Evolutionary conservation across 2,888 invertebrate species (phyloP).

Genomic region (Cheilosia variabilis): DNA sequence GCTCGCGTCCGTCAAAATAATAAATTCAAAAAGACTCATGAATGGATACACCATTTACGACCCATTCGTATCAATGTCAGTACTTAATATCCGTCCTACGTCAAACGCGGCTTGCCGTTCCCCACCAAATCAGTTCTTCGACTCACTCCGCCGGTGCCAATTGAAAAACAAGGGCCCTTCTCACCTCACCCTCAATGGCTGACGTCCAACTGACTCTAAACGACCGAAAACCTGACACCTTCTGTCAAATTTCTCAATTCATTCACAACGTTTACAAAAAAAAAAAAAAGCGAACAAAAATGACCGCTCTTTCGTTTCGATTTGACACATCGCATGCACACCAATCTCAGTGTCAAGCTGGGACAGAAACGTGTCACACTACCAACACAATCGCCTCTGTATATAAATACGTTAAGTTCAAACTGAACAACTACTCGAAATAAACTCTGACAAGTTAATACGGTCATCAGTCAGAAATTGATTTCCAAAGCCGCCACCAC

Average conservation of each 20-base stretch:
- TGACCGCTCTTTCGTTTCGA: slow-evolving; percentile 6
- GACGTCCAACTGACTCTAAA: slow-evolving; percentile 1
- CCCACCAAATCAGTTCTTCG: too few relatives aligned
- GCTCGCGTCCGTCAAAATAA: too few relatives aligned
- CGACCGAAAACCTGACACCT: not conserved
- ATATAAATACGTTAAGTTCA: slow-evolving; percentile 20
- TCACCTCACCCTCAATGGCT: slow-evolving; percentile 20
- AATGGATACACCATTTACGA: too few relatives aligned
- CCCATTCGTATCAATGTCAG: too few relatives aligned
- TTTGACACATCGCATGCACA: slow-evolving; percentile 39
- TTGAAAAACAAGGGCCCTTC: not conserved
- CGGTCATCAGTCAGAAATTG: slow-evolving; percentile 68
- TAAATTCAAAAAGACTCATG: too few relatives aligned
- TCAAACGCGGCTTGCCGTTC: too few relatives aligned
- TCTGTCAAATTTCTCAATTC: slow-evolving; percentile 1
- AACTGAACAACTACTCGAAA: slow-evolving; percentile 31
- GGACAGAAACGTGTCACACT: slow-evolving; percentile 48
- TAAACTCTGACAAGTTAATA: slow-evolving; percentile 70
- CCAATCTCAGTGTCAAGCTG: slow-evolving; percentile 47
- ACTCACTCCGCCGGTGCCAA: too few relatives aligned
- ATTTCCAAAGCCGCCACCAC: slow-evolving; percentile 42
- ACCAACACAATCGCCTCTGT: not conserved
- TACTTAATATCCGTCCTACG: too few relatives aligned
- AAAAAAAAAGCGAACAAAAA: slow-evolving; percentile 20
- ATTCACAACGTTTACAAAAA: not conserved